Percentiles rank a stretch among this genome's conserved stretches.
phyloP scores from a whole-genome alignment of 2,797 vertebrate genomes.

The Australoheros facetus region DNA sequence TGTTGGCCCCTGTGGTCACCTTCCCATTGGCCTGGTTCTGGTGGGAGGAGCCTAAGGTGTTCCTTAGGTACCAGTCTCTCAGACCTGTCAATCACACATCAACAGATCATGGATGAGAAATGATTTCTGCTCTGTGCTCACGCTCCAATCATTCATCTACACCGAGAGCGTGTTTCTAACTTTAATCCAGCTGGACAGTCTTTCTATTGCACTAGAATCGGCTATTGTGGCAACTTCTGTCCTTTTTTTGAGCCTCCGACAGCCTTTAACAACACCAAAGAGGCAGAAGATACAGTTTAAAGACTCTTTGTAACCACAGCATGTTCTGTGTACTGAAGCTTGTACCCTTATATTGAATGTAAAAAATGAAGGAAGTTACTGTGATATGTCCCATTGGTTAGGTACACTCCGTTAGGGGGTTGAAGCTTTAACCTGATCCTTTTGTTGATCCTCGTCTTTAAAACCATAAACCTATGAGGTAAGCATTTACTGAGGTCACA shows the following conservation, averaged over 20 bases:
- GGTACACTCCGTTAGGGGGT: neutral
- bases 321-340: neutral
- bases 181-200: neutral
- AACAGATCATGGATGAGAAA: neutral
- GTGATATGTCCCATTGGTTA: neutral
- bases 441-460: neutral
- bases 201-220: neutral
- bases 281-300: neutral
- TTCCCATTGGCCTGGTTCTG: constrained; percentile 46
- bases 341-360: neutral
- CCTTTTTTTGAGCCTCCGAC: neutral
- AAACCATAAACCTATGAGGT: neutral
- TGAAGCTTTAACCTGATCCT: neutral
- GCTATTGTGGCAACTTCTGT: too few species aligned
- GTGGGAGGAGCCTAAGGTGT: constrained; percentile 77
- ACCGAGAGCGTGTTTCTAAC: neutral
- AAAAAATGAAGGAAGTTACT: neutral
- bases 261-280: neutral
- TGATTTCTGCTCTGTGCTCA: neutral
- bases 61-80: constrained; percentile 92
- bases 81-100: constrained; percentile 70
- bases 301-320: rapidly evolving
- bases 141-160: neutral
- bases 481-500: too few species aligned
- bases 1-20: constrained; percentile 2